Base-by-base conservation (phyloP, 2,113 vertebrate species). In the Sinocyclocheilus rhinocerous region DNA sequence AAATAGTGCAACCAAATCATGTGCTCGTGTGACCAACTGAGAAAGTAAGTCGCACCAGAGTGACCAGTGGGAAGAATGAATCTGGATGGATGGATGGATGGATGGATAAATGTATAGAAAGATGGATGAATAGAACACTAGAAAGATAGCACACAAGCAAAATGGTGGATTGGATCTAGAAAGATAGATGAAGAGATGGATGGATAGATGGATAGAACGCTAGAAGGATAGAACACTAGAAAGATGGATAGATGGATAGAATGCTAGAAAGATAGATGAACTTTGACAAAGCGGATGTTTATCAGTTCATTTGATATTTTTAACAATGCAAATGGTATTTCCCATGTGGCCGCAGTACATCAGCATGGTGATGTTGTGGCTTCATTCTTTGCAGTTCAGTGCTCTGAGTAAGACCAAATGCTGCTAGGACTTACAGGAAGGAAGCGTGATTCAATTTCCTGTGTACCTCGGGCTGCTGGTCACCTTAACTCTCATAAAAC, bases 371-470 rank as follows among this genome's bases (percentile, higher is more conserved):
- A 22, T 72, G 10, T 11, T 22, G 69, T 42, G 69, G 69, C 69
- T 72, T 72, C 22, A n/a, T 72, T 26, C 16, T 79, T 4, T 36
- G 52, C 18, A 59, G 1, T 11, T 36, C 22, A 6, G 42, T 42
- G 42, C 1, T 42, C 42, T 9, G 8, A 42, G 42, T 42, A 42
- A 45, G 78, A 45, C 15, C 57, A 63, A 63, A 63, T 26, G 57
- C 78, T 80, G 57, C 57, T 61, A 36, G 33, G 22, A 63, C 78
- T 36, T 39, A 80, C 78, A 63, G 78, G 78, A 80, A 80, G 78
- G 78, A 80, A 80, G 78, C 15, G 13, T 80, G 78, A 63, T 80
- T 80, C 22, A 63, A 24, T 80, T 63, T 80, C 78, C 78, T 45
- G 57, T 80, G 57, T 63, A 42, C 22, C 78, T 63, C 29, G 8